Conservation (phyloP, 2,797 vertebrate genomes). For the Vespertilio murinus region DNA sequence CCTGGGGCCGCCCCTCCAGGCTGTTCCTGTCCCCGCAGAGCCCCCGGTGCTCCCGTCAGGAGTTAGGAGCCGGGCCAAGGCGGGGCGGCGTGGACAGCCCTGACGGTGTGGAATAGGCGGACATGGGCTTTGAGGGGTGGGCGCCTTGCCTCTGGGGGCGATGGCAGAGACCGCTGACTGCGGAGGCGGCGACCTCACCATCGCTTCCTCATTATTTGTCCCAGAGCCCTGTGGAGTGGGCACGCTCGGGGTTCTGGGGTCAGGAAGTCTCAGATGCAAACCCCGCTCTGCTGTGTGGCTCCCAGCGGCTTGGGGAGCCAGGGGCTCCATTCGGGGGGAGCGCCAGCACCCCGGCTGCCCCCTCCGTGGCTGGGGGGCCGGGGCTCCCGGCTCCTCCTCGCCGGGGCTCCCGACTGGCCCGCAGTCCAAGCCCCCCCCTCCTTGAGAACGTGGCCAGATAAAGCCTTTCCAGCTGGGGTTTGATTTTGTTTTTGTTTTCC, state of each 20-base stretch:
- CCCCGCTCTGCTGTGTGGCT: background rate
- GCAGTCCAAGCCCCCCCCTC: background rate
- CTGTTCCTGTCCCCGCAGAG: background rate
- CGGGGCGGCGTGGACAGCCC: background rate
- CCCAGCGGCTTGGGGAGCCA: background rate
- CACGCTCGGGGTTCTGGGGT: background rate
- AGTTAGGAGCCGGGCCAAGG: background rate
- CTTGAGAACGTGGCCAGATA: background rate
- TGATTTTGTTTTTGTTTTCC: constrained; percentile 63
- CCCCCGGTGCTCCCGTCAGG: background rate
- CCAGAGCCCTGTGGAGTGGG: background rate
- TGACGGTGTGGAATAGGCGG: background rate
- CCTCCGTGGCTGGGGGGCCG: no score
- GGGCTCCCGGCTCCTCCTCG: background rate
- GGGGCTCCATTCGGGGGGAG: no score
- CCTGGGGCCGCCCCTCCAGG: background rate
- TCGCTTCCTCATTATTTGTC: background rate
- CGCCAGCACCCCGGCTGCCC: background rate
- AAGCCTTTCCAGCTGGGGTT: constrained; percentile 34
- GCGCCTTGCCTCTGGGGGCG: background rate
- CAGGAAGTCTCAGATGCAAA: background rate
- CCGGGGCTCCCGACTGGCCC: background rate
- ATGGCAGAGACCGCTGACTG: background rate
- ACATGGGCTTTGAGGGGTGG: background rate
- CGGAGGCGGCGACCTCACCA: background rate